These are phyloP conservation scores for Bombus confusus DNA, from an alignment of 1,140 invertebrate genomes.

Conservation along the genomic window DNA sequence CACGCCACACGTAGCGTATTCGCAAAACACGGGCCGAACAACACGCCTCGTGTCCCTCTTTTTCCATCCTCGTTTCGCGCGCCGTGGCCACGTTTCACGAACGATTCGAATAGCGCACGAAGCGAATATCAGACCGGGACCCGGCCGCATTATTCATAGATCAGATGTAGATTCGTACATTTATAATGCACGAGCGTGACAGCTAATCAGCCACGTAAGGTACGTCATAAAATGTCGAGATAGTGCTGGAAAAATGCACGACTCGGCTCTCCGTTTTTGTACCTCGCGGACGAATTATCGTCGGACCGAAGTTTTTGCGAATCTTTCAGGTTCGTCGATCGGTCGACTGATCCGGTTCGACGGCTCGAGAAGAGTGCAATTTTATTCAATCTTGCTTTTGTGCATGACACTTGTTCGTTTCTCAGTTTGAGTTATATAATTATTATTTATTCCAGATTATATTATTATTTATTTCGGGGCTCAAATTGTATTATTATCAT, in stretches of 20 bases:
- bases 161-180: constrained; percentile 69
- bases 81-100: constrained; percentile 22
- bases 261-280: not conserved
- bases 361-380: no score
- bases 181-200: constrained; percentile 71
- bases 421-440: no score
- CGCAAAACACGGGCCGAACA: not conserved
- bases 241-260: constrained; percentile 63
- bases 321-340: not conserved
- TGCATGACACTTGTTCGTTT: no score
- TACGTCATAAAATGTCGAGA: constrained; percentile 70
- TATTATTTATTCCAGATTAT: no score
- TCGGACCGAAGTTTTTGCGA: not conserved
- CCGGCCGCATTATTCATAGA: constrained; percentile 67
- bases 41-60: not conserved
- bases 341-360: not conserved
- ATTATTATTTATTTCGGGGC: no score
- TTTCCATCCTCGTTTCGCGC: not conserved
- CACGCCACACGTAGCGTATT: not conserved
- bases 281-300: not conserved
- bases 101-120: constrained; percentile 48
- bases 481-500: no score
- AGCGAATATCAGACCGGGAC: constrained; percentile 52
- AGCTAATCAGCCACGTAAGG: constrained; percentile 70
- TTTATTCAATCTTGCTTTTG: no score